Evolutionary conservation across 2,113 vertebrate genomes (phyloP).

Genomic region (Loxodonta africana): DNA sequence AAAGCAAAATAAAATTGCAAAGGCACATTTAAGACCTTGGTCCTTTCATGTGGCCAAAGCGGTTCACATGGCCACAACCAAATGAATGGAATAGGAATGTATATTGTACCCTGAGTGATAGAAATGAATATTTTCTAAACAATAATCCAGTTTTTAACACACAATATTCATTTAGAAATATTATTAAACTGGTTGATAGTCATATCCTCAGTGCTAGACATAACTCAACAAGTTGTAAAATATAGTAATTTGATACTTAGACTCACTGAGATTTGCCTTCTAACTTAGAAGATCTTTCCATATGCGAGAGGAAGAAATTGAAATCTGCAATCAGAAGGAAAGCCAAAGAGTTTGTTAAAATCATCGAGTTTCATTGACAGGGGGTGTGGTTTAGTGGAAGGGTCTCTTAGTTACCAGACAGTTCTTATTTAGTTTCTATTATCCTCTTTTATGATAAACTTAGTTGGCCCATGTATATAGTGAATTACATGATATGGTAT

Average conservation of each 20-base stretch:
- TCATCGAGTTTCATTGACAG: background rate
- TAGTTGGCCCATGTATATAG: background rate
- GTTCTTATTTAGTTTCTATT: conserved; percentile 44
- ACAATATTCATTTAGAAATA: conserved; percentile 1
- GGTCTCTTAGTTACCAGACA: background rate
- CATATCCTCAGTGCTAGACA: background rate
- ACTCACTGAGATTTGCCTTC: background rate
- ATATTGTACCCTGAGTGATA: background rate
- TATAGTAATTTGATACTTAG: background rate
- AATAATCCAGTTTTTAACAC: background rate
- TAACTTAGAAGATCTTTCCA: background rate
- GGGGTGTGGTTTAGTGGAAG: background rate
- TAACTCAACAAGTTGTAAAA: background rate
- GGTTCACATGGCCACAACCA: background rate
- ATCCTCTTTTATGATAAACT: conserved; percentile 4
- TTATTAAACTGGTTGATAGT: background rate
- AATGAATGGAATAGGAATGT: background rate
- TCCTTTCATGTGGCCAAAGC: background rate
- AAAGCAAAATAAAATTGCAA: background rate
- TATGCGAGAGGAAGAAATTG: background rate
- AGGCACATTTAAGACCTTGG: background rate
- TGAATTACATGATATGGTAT: background rate
- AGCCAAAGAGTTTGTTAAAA: background rate
- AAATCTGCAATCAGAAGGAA: background rate
- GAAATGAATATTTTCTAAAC: background rate